Percentiles rank a stretch among this genome's conserved stretches.
Evolutionary conservation across 1,140 invertebrate species (phyloP).

Genomic region (Leptinotarsa defecta): DNA sequence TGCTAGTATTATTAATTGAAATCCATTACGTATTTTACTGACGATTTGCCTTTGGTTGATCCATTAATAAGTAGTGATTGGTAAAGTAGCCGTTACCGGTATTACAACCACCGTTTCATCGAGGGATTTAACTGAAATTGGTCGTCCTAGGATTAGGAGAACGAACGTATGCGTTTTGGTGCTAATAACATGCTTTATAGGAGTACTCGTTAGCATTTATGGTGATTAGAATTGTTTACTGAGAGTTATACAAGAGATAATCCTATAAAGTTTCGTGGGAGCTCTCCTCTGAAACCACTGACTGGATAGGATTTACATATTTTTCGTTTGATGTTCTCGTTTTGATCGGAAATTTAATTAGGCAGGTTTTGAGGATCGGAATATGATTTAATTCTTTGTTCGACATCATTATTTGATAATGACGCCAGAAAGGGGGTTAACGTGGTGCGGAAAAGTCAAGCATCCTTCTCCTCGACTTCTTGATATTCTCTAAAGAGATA

Average conservation of each 20-base stretch:
- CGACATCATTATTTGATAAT: no score
- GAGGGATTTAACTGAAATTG: slow-evolving; percentile 7
- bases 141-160: slow-evolving; percentile 7
- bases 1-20: no score
- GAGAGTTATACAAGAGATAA: slow-evolving; percentile 10
- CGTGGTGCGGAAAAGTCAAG: no score
- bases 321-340: slow-evolving; percentile 1
- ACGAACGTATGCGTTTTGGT: background rate
- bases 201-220: slow-evolving; percentile 8
- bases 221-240: slow-evolving; percentile 14
- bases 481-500: no score
- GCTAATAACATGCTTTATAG: slow-evolving; percentile 18
- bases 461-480: no score
- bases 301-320: background rate
- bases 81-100: background rate
- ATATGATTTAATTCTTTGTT: no score
- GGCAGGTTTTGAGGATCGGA: no score
- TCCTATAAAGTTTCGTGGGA: background rate
- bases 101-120: background rate
- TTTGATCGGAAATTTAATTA: background rate
- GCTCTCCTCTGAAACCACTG: background rate
- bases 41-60: background rate
- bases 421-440: no score
- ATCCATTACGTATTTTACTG: no score
- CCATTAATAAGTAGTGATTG: background rate